Evolutionary conservation across 2,888 invertebrate genomes (phyloP).

Genomic region (Pristionchus maxplancki): DNA sequence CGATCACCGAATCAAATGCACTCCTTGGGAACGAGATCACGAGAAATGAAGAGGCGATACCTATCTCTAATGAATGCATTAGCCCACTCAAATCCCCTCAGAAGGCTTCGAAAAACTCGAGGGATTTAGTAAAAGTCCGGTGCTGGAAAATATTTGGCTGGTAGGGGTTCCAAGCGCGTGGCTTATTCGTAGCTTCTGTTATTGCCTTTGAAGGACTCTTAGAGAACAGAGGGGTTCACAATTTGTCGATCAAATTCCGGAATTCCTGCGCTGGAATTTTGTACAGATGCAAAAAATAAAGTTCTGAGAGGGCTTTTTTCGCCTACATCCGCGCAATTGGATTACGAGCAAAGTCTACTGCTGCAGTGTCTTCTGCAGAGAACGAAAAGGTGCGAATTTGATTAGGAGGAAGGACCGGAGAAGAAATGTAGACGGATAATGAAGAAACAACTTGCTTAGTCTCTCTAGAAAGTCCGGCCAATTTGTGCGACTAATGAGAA

Average conservation of each 20-base stretch:
- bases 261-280: no score
- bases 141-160: not conserved
- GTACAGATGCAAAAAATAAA: no score
- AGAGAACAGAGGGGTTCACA: not conserved
- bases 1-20: not conserved
- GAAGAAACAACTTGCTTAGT: not conserved
- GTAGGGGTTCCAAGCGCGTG: not conserved
- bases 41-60: not conserved
- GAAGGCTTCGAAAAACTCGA: not conserved
- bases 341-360: not conserved
- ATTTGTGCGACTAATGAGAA: not conserved
- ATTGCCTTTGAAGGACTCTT: not conserved
- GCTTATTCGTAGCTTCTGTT: conserved; percentile 13
- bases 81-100: not conserved
- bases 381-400: not conserved
- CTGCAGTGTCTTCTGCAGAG: not conserved
- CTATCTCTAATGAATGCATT: not conserved
- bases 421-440: not conserved
- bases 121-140: not conserved
- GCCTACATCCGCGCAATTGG: not conserved
- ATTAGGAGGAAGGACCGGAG: not conserved
- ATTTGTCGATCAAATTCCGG: not conserved
- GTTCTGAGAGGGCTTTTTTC: not conserved
- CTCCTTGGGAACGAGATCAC: not conserved
- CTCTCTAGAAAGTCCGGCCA: not conserved